These are phyloP conservation scores for Lutjanus erythropterus DNA, from an alignment of 2,113 vertebrate species.

Conservation along the genomic window DNA sequence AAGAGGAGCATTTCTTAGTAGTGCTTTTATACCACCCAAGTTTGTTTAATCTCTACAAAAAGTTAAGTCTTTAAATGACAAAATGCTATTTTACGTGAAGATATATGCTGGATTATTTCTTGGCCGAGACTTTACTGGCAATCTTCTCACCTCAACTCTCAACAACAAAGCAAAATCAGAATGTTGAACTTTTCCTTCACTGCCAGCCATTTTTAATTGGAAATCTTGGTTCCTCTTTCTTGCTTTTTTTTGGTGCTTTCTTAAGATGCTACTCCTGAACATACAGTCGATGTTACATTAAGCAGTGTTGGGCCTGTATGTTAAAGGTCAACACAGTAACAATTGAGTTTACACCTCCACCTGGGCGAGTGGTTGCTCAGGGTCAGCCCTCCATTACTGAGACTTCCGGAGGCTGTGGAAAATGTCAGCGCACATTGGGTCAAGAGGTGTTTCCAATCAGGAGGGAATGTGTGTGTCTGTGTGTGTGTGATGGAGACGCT, in stretches of 20 bases:
- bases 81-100: no score
- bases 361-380: not conserved
- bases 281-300: not conserved
- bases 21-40: no score
- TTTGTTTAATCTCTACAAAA: no score
- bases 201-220: not conserved
- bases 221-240: not conserved
- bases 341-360: slow-evolving; percentile 16
- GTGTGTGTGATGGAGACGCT: slow-evolving; percentile 8
- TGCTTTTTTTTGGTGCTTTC: not conserved
- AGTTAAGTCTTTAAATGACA: no score
- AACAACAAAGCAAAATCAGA: not conserved
- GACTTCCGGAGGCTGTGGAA: slow-evolving; percentile 25
- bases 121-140: not conserved
- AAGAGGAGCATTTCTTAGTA: no score
- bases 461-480: not conserved
- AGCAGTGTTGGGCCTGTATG: not conserved
- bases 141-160: not conserved
- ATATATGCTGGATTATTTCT: not conserved
- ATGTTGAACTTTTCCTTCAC: not conserved
- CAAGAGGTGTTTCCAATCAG: slow-evolving; percentile 28
- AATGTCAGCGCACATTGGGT: slow-evolving; percentile 50
- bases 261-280: not conserved
- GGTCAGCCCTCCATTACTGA: slow-evolving; percentile 30
- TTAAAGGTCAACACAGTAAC: slow-evolving; percentile 16